Percentiles rank a stretch among this genome's conserved stretches.
Evolutionary conservation across 2,888 invertebrate genomes (phyloP).

Genomic region (Spodoptera exigua): DNA sequence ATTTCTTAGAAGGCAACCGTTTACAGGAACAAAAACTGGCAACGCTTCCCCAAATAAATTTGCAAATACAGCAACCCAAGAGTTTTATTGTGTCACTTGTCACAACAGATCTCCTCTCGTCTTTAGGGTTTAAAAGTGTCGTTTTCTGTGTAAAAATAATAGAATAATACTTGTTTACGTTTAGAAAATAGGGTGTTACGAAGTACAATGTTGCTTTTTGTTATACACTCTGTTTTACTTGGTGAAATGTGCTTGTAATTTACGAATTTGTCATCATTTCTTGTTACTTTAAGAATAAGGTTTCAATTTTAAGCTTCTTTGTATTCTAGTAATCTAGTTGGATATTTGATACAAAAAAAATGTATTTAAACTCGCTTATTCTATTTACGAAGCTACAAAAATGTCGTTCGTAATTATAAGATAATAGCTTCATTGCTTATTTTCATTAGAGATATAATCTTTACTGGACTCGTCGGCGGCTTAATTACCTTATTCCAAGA

Average conservation of each 20-base stretch:
- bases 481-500: too few species aligned
- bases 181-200: slow-evolving; percentile 33
- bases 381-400: too few species aligned
- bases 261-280: slow-evolving; percentile 13
- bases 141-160: slow-evolving; percentile 40
- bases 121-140: slow-evolving; percentile 40
- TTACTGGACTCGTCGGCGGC: too few species aligned
- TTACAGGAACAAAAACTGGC: slow-evolving; percentile 27
- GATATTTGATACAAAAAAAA: too few species aligned
- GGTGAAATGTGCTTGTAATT: slow-evolving; percentile 9
- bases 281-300: slow-evolving; percentile 20
- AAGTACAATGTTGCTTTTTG: slow-evolving; percentile 17
- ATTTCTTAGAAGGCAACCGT: too few species aligned
- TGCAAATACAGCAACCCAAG: slow-evolving; percentile 40
- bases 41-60: slow-evolving; percentile 40
- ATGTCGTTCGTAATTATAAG: too few species aligned
- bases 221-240: slow-evolving; percentile 24
- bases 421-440: too few species aligned
- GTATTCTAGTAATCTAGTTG: not conserved
- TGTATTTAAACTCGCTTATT: too few species aligned
- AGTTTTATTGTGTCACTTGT: slow-evolving; percentile 44
- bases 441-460: too few species aligned
- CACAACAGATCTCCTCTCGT: slow-evolving; percentile 45
- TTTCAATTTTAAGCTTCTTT: slow-evolving; percentile 19
- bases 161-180: slow-evolving; percentile 20